Evolutionary conservation across 2,888 invertebrate species (phyloP).

Genomic region (Chrysina gloriosa): DNA sequence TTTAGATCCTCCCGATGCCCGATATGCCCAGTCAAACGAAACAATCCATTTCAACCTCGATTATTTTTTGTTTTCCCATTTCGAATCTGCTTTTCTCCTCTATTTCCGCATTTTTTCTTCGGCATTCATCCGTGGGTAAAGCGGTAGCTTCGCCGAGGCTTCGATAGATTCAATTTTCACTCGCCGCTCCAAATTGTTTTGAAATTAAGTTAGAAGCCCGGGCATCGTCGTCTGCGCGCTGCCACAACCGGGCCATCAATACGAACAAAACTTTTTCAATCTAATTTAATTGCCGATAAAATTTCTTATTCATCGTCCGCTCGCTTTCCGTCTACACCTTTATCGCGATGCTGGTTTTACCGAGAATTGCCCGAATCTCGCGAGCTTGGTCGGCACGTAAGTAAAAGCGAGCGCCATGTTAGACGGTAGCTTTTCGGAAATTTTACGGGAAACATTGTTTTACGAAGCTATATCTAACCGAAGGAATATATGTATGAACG

Average conservation of each 20-base stretch:
- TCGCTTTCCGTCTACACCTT: not conserved
- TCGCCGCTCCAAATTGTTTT: conserved; percentile 16
- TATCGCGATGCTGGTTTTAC: no score
- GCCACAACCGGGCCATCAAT: not conserved
- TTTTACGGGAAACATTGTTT: no score
- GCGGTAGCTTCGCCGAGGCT: not conserved
- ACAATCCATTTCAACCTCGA: no score
- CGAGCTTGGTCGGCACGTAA: no score
- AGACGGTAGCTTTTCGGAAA: no score
- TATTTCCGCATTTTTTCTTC: not conserved
- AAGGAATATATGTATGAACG: no score
- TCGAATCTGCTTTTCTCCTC: not conserved
- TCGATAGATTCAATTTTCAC: conserved; percentile 15
- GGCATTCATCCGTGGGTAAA: not conserved
- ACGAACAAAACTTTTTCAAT: conserved; percentile 35
- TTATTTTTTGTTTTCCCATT: no score
- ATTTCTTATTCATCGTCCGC: conserved; percentile 20
- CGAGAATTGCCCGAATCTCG: no score
- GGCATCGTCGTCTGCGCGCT: not conserved
- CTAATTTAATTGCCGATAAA: conserved; percentile 35
- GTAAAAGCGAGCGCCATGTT: no score
- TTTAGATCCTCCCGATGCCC: no score
- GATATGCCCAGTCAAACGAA: no score
- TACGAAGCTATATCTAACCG: no score
- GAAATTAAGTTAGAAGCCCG: conserved; percentile 24